Evolutionary conservation across 2,888 invertebrate species (phyloP), one percentile per base, ranked within the genome.

Genomic region (Chironomus riparius): DNA sequence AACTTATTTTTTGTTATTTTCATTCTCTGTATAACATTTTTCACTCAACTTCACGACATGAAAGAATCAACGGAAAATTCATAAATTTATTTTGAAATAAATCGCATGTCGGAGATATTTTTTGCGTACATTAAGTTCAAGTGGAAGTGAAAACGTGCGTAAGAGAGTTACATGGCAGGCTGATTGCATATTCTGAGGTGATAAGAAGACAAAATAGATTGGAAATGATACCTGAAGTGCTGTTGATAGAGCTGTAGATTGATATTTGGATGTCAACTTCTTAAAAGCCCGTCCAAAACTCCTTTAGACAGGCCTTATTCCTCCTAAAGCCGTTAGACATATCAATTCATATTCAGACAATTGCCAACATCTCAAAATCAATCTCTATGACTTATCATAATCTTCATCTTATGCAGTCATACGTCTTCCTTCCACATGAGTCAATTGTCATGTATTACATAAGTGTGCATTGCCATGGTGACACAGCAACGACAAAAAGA

Each of bases 21-120:
- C 28, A 28, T 28, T 28, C 28, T 28, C 28, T 28, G 28, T 18
- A 70, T 61, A n/a, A 50, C 61, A 72, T 72, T 72, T 72, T 72
- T 24, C 21, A 50, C 50, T 50, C 62, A 56, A 13, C 22, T 48
- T 22, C 50, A 62, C 62, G 72, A 28, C 72, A 72, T 47, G 72
- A 72, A 38, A 50, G 4, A 48, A 72, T 72, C 24, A 24, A 61
- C 21, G 38, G 62, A 72, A 62, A 72, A 62, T 72, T 72, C 72
- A 72, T 72, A 72, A 72, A 62, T 62, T 72, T 62, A 18, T 18
- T 38, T 38, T 38, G 38, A 38, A 38, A 10, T 38, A 10, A 28
- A 28, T 28, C 28, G 28, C 28, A 28, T 28, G 50, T 13, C 50
- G 4, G 50, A 50, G 15, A 50, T 15, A 15, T 50, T 13, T 15